phyloP scores from a whole-genome alignment of 2,888 invertebrate genomes.

The Ctenicera cuprea region DNA sequence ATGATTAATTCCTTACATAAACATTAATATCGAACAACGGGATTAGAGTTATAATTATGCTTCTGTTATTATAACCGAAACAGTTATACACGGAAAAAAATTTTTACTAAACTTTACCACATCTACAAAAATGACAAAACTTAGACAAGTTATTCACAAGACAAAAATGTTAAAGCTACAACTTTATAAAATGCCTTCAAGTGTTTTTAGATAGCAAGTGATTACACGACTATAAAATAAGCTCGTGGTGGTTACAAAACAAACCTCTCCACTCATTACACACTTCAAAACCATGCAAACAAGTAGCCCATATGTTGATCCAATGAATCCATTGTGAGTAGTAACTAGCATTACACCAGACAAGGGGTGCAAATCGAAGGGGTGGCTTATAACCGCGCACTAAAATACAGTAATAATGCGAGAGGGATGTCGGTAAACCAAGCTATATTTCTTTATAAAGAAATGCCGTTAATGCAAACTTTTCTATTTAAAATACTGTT shows the following conservation, averaged over 20 bases:
- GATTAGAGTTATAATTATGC: no score
- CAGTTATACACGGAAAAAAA: no score
- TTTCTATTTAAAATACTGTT: no score
- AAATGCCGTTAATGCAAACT: neutral
- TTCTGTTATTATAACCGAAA: no score
- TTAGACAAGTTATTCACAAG: no score
- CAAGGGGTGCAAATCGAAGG: constrained; percentile 50
- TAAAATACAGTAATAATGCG: constrained; percentile 23
- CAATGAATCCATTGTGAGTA: constrained; percentile 44
- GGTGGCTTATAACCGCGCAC: constrained; percentile 45
- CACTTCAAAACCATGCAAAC: constrained; percentile 45
- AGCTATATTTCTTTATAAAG: neutral
- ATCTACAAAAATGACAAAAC: no score
- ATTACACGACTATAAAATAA: neutral
- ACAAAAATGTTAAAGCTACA: no score
- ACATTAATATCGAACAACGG: no score
- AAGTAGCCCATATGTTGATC: constrained; percentile 44
- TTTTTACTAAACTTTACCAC: no score
- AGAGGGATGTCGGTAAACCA: constrained; percentile 31
- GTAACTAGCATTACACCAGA: constrained; percentile 47
- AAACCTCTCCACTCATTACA: constrained; percentile 36
- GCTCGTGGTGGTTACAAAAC: neutral
- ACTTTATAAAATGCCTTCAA: no score
- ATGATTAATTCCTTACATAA: no score
- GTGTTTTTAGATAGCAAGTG: neutral